These are phyloP conservation scores for Tetramorium alpestre DNA, from an alignment of 1,140 invertebrate species.

Conservation along the genomic window DNA sequence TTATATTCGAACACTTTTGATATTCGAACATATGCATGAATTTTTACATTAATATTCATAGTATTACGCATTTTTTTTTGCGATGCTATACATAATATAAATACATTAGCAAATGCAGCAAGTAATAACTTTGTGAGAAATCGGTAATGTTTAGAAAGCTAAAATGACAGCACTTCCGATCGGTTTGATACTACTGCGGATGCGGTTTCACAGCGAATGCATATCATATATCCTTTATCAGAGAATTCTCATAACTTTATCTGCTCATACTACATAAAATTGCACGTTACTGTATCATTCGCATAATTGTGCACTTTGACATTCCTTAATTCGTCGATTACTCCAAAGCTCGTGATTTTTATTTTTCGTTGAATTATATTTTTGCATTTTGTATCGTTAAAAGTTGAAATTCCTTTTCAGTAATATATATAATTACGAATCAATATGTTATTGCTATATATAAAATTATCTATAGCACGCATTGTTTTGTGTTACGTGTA, in stretches of 20 bases:
- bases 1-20: not conserved
- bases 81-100: not conserved
- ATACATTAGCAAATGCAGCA: not conserved
- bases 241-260: not conserved
- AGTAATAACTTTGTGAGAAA: not conserved
- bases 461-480: not conserved
- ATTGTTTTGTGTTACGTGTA: not conserved
- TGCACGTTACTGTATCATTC: not conserved
- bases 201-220: not conserved
- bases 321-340: not conserved
- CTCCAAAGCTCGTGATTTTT: not conserved
- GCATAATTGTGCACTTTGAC: not conserved
- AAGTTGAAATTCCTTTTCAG: not conserved
- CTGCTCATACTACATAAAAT: not conserved
- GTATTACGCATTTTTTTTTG: not conserved
- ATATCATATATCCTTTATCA: conserved; percentile 4
- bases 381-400: not conserved
- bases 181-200: not conserved
- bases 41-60: not conserved
- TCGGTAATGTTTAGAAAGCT: not conserved
- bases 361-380: not conserved
- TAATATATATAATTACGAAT: not conserved
- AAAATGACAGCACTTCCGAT: not conserved
- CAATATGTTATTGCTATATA: not conserved
- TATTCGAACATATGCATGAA: not conserved